phyloP scores from a whole-genome alignment of 1,140 invertebrate genomes.

The Bombus impatiens region DNA sequence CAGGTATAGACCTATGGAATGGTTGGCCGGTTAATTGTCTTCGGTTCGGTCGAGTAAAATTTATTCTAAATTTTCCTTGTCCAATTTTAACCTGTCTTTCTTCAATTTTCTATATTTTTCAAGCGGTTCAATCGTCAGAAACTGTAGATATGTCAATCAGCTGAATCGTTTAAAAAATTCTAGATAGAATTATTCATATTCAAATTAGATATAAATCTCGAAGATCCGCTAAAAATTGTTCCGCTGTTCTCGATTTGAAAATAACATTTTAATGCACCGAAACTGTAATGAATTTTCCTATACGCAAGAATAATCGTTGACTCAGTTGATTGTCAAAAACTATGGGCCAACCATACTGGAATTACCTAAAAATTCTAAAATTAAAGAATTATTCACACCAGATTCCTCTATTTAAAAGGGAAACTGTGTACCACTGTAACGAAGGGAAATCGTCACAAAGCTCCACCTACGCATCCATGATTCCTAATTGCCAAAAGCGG shows the following conservation, averaged over 20 bases:
- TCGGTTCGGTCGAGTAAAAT: neutral
- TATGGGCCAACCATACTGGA: too few species aligned
- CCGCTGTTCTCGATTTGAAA: too few species aligned
- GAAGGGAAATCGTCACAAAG: neutral
- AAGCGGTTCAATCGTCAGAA: too few species aligned
- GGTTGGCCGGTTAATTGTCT: neutral
- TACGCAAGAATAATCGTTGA: too few species aligned
- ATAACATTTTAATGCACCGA: too few species aligned
- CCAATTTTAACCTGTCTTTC: neutral
- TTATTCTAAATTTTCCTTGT: neutral
- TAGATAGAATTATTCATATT: neutral
- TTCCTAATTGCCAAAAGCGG: conserved; percentile 10
- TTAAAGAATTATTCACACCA: neutral
- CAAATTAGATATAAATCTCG: too few species aligned
- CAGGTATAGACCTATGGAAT: neutral
- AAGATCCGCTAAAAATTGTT: too few species aligned
- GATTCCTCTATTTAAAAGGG: neutral
- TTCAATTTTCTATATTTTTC: neutral
- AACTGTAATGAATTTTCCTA: too few species aligned
- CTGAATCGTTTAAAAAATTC: neutral
- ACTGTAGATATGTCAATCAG: neutral
- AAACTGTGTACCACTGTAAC: too few species aligned
- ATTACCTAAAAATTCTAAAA: neutral
- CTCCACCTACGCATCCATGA: neutral
- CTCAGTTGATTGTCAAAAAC: too few species aligned